phyloP scores from a whole-genome alignment of 2,113 vertebrate genomes.

The Malaclemys terrapin region DNA sequence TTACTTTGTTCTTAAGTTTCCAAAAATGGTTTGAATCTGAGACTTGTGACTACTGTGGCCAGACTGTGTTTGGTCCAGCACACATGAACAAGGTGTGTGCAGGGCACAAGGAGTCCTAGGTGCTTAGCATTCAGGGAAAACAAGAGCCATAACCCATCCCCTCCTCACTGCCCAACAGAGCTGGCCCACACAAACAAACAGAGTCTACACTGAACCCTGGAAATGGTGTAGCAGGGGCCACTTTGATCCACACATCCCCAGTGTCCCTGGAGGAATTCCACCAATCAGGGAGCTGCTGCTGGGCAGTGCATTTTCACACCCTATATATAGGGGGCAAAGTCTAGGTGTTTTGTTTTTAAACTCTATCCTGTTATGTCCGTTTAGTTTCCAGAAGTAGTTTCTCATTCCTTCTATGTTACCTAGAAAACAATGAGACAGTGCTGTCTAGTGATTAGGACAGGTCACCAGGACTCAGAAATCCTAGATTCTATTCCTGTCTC shows the following conservation, averaged over 20 bases:
- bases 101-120: not conserved
- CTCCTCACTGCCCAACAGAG: rapidly evolving
- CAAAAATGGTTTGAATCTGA: not conserved
- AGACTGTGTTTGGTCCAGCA: not conserved
- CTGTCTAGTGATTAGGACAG: not conserved
- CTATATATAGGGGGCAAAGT: not conserved
- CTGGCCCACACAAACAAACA: not conserved
- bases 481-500: not conserved
- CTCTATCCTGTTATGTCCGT: not conserved
- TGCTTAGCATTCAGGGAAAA: not conserved
- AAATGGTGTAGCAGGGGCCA: not conserved
- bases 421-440: not conserved
- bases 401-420: not conserved
- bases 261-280: not conserved
- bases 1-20: not conserved
- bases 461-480: not conserved
- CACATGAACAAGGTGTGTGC: not conserved
- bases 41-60: not conserved
- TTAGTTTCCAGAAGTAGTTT: not conserved
- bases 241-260: not conserved
- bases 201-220: not conserved
- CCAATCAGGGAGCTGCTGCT: not conserved
- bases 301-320: not conserved
- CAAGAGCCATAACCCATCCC: not conserved
- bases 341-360: not conserved